These are phyloP conservation scores for Hirtodrosophila cameraria DNA, from an alignment of 2,888 invertebrate genomes.

Conservation along the genomic window DNA sequence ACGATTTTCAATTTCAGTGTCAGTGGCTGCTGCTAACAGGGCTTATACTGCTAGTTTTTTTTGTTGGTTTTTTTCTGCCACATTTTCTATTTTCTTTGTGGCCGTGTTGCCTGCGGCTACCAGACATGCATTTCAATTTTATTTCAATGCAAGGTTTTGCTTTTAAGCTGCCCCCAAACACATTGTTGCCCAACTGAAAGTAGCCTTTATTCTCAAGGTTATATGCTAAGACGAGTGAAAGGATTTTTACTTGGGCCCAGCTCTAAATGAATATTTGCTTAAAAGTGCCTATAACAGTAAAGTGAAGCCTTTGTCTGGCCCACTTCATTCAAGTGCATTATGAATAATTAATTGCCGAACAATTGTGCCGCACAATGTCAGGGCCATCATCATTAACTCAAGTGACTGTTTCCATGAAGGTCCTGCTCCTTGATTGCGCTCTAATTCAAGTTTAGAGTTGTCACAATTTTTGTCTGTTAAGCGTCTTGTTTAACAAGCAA, in stretches of 20 bases:
- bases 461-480: conserved; percentile 8
- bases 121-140: conserved; percentile 73
- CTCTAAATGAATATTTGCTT: conserved; percentile 49
- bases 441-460: conserved; percentile 12
- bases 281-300: conserved; percentile 18
- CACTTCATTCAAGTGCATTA: conserved; percentile 57
- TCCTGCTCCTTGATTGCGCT: not conserved
- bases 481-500: conserved; percentile 34
- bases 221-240: conserved; percentile 43
- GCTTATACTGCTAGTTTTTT: conserved; percentile 4
- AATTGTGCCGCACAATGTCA: conserved; percentile 60
- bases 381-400: conserved; percentile 67
- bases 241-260: conserved; percentile 40
- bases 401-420: conserved; percentile 32
- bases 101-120: conserved; percentile 51
- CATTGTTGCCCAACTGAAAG: conserved; percentile 7
- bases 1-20: conserved; percentile 74
- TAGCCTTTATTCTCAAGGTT: conserved; percentile 29
- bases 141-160: conserved; percentile 35
- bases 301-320: conserved; percentile 29
- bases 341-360: conserved; percentile 70
- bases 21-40: conserved; percentile 18
- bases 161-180: conserved; percentile 1
- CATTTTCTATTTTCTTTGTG: conserved; percentile 35
- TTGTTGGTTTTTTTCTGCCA: conserved; percentile 22